These are phyloP conservation scores for Euborellia annulipes DNA, from an alignment of 1,140 invertebrate species.

Conservation along the genomic window DNA sequence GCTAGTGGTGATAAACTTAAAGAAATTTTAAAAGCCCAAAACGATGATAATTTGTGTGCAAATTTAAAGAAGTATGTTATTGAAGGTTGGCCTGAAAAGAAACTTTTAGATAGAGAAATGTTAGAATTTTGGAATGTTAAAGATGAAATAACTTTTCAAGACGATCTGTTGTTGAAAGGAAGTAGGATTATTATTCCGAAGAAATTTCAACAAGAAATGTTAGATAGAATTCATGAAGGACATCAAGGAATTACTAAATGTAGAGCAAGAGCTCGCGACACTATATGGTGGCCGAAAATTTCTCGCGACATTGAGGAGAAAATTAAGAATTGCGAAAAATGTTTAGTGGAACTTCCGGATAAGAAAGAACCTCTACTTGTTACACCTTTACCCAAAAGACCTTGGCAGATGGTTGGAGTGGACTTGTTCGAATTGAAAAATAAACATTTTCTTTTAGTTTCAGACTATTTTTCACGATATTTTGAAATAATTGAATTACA, in stretches of 20 bases:
- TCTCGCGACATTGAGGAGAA: neutral
- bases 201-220: neutral
- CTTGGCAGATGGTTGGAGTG: neutral
- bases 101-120: neutral
- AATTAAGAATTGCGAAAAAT: neutral
- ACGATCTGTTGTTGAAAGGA: neutral
- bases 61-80: neutral
- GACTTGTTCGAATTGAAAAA: neutral
- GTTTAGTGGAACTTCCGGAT: neutral
- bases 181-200: neutral
- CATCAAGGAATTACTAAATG: slow-evolving; percentile 1
- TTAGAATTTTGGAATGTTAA: neutral
- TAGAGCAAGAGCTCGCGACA: neutral
- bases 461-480: neutral
- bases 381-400: neutral
- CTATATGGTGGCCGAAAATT: neutral
- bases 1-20: neutral
- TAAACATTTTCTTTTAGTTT: neutral
- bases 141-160: neutral
- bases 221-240: neutral
- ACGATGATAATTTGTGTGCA: neutral
- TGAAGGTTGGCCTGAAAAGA: neutral
- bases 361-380: neutral
- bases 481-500: neutral
- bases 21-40: neutral